phyloP scores from a whole-genome alignment of 1,140 invertebrate species.

The Galleria mellonella region DNA sequence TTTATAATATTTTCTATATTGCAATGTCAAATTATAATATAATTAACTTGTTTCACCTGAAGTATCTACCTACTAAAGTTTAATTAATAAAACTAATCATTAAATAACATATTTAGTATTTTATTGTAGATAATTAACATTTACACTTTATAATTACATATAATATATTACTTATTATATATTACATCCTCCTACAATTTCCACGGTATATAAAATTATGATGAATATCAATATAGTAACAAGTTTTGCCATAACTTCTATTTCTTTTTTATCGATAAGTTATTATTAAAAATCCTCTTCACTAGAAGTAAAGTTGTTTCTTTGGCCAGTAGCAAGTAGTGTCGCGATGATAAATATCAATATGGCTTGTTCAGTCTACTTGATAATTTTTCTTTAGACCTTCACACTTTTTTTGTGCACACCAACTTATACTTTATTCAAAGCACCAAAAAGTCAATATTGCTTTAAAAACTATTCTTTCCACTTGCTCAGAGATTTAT shows the following conservation, averaged over 20 bases:
- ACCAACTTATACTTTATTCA: slow-evolving; percentile 21
- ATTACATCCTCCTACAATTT: too few species aligned
- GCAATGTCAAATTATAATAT: too few species aligned
- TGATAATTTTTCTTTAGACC: slow-evolving; percentile 63
- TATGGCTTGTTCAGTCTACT: slow-evolving; percentile 62
- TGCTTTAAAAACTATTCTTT: slow-evolving; percentile 2
- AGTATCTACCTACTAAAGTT: too few species aligned
- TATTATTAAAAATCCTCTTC: slow-evolving; percentile 37
- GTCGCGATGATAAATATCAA: slow-evolving; percentile 72
- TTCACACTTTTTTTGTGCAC: slow-evolving; percentile 28
- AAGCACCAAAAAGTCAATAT: slow-evolving; percentile 20
- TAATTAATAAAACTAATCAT: too few species aligned
- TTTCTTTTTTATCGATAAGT: slow-evolving; percentile 9
- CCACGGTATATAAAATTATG: too few species aligned
- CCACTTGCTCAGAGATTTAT: slow-evolving; percentile 49
- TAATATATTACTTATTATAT: too few species aligned
- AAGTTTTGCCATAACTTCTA: neutral
- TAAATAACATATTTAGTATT: too few species aligned
- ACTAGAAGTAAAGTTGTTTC: slow-evolving; percentile 59
- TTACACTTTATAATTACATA: too few species aligned
- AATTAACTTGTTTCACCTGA: too few species aligned
- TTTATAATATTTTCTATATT: too few species aligned
- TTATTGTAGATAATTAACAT: too few species aligned
- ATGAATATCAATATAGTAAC: too few species aligned
- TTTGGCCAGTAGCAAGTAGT: slow-evolving; percentile 68